These are phyloP conservation scores for Hemibagrus wyckioides DNA, from an alignment of 2,113 vertebrate species.

Conservation along the genomic window DNA sequence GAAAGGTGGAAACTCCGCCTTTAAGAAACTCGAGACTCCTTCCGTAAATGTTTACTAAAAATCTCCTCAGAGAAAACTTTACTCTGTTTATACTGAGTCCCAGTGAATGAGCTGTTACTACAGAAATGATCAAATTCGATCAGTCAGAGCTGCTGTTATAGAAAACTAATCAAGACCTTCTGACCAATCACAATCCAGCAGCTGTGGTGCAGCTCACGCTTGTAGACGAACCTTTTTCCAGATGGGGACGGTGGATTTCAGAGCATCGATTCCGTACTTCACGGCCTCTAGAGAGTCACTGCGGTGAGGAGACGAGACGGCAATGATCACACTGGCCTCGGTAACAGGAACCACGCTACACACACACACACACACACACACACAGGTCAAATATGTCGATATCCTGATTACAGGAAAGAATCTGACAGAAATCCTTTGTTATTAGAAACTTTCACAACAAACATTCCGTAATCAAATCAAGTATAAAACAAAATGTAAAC, in stretches of 20 bases:
- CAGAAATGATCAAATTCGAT: background rate
- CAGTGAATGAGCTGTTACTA: background rate
- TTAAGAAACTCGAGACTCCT: background rate
- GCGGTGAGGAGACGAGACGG: slow-evolving; percentile 88
- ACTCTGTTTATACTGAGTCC: background rate
- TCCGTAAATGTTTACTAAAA: background rate
- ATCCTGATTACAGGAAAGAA: background rate
- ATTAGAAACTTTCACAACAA: too few relatives aligned
- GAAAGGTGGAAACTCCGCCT: background rate
- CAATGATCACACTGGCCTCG: slow-evolving; percentile 88
- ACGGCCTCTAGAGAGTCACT: slow-evolving; percentile 83
- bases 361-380: slow-evolving; percentile 23
- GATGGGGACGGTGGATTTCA: slow-evolving; percentile 88
- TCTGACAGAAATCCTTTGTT: background rate
- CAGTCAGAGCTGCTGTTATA: background rate
- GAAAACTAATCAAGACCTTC: background rate
- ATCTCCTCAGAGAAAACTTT: background rate
- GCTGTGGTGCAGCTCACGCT: background rate
- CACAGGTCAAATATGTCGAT: too few relatives aligned
- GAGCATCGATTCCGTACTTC: slow-evolving; percentile 77
- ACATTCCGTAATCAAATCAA: too few relatives aligned
- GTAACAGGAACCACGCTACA: slow-evolving; percentile 83
- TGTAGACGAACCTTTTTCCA: slow-evolving; percentile 85
- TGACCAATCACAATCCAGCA: slow-evolving; percentile 7
- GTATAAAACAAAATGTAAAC: background rate